Conservation (phyloP, 2,113 vertebrate genomes). For the Cinclus cinclus region DNA sequence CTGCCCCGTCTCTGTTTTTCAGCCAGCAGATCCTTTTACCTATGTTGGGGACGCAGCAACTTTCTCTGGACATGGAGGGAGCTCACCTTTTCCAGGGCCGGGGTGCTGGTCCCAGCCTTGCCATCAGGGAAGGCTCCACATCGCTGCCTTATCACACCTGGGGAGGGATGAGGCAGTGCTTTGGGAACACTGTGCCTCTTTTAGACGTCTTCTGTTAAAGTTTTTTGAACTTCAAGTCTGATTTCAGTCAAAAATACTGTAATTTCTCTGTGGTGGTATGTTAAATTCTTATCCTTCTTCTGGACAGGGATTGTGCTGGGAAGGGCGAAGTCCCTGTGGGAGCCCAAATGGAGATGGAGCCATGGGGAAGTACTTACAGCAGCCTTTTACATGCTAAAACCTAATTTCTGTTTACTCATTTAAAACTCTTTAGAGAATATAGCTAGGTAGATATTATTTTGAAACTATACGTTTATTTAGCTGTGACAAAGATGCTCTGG, state of each 20-base stretch:
- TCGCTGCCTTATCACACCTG: rapidly evolving
- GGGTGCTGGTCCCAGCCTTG: rapidly evolving
- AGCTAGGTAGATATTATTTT: background rate
- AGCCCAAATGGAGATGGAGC: background rate
- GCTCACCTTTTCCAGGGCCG: background rate
- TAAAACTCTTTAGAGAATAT: background rate
- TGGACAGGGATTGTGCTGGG: background rate
- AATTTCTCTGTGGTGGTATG: background rate
- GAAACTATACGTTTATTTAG: background rate
- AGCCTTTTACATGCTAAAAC: background rate
- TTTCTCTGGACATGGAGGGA: background rate
- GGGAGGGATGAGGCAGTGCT: background rate
- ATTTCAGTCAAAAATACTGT: background rate
- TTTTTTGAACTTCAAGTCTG: background rate
- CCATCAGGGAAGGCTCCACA: background rate
- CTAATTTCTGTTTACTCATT: background rate
- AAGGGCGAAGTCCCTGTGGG: background rate
- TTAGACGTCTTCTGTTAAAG: background rate
- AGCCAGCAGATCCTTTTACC: background rate
- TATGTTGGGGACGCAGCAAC: too few species aligned
- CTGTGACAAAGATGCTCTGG: background rate
- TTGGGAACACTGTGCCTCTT: background rate
- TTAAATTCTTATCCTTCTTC: background rate
- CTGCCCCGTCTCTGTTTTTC: background rate
- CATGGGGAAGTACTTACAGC: background rate